These are phyloP conservation scores for Cirrhinus mrigala DNA, from an alignment of 2,797 vertebrate species.

Conservation along the genomic window DNA sequence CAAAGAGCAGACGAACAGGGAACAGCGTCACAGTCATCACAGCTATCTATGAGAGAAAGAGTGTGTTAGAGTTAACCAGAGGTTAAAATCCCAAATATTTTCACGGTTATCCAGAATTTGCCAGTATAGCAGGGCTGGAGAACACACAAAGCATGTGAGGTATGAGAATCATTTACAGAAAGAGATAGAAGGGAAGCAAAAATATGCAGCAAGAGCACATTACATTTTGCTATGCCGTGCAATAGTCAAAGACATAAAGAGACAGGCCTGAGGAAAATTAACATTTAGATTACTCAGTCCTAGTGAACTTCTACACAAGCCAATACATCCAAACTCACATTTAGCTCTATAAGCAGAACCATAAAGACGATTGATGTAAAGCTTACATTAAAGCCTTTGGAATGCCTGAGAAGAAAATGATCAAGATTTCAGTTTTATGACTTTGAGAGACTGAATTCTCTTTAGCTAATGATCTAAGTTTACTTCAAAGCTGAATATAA, in stretches of 20 bases:
- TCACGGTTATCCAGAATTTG: background rate
- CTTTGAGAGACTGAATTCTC: background rate
- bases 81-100: constrained; percentile 8
- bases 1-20: constrained; percentile 74
- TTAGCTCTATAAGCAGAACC: background rate
- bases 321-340: background rate
- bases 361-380: background rate
- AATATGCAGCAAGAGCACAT: constrained; percentile 9
- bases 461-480: background rate
- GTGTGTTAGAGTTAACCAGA: background rate
- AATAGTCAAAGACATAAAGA: background rate
- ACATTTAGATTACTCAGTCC: constrained; percentile 38
- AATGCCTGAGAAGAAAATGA: background rate
- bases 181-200: background rate
- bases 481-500: background rate
- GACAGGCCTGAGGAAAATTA: constrained; percentile 23
- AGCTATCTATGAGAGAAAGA: constrained; percentile 42
- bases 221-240: constrained; percentile 23
- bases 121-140: background rate
- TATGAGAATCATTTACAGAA: background rate
- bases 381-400: background rate
- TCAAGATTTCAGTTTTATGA: background rate
- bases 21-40: constrained; percentile 54
- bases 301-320: background rate
- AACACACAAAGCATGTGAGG: background rate